Base-by-base conservation (phyloP, 1,140 invertebrate genomes). In the Zaprionus africanus region DNA sequence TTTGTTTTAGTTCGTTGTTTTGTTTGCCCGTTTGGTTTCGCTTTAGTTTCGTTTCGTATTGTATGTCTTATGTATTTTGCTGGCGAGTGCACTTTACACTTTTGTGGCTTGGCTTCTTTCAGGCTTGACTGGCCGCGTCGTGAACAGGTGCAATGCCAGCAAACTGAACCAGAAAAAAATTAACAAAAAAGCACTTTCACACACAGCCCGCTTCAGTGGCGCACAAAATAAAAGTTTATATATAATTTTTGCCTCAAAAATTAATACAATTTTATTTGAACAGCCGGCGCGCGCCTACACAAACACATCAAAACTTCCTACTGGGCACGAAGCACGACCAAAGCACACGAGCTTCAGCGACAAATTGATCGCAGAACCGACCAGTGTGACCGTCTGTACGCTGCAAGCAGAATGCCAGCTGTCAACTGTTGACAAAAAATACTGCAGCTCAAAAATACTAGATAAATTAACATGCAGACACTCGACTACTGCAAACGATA, bases 41-140 rank as follows among this genome's bases (percentile, higher is more conserved):
- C 24, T 58, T 66, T 46, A 24, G 17, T 46, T 31, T 64, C 7
- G 46, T 51, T 72, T 72, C n/a, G 41, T 60, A 7, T 51, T 43
- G 46, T 28, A 51, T 63, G 41, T 63, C 15, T 28, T 58, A 13
- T 54, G 26, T 24, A 56, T 51, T 46, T 46, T 63, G 64, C 51
- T 76, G 51, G 65, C 76, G 76, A 67, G 60, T 86, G 83, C 83
- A 87, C 84, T 88, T 87, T 87, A 87, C 83, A 87, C 83, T 87
- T 87, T 87, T 87, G 84, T 87, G 83, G 83, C 83, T 86, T 73
- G 67, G 67, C 66, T 79, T 31, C 68, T 76, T 78, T 76, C 62
- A 71, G 73, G 77, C 77, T 66, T 79, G 36, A 79, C 66, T 79
- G 77, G 54, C 58, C 38, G 26, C 56, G 58, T 43, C 34, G 41